Percentiles rank a stretch among this genome's conserved stretches.
These are phyloP conservation scores for Scaptomyza montana DNA, from an alignment of 1,140 invertebrate species.

Conservation along the genomic window DNA sequence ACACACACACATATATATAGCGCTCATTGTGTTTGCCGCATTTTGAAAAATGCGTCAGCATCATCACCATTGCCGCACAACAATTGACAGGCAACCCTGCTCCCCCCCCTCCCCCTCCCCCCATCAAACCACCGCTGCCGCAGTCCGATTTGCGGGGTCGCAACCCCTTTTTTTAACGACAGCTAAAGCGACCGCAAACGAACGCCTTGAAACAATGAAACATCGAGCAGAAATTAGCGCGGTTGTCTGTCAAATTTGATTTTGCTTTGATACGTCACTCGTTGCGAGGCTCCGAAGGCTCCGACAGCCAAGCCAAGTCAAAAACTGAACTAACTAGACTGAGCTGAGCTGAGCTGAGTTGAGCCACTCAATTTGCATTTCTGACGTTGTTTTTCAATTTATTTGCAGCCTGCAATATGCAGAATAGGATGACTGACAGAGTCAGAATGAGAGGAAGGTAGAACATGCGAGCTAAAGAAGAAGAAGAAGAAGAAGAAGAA, in stretches of 20 bases:
- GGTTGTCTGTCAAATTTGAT: conserved; percentile 83
- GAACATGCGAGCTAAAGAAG: too few relatives aligned
- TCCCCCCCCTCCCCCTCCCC: not conserved
- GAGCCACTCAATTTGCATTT: conserved; percentile 65
- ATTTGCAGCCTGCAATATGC: conserved; percentile 21
- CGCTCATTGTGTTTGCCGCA: conserved; percentile 20
- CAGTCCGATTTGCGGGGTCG: not conserved
- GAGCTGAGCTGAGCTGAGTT: not conserved
- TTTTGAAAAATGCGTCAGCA: conserved; percentile 22
- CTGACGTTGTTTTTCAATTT: conserved; percentile 17
- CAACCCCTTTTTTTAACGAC: conserved; percentile 24
- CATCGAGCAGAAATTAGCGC: conserved; percentile 81
- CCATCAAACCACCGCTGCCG: not conserved
- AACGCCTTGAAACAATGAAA: conserved; percentile 81
- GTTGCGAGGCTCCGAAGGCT: conserved; percentile 8
- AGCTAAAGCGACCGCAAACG: conserved; percentile 26
- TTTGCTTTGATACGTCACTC: conserved; percentile 77
- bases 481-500: not conserved
- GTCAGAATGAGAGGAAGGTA: too few relatives aligned
- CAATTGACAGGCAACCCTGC: conserved; percentile 59
- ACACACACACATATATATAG: not conserved
- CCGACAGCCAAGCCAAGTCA: not conserved
- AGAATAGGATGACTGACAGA: not conserved
- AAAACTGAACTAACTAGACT: too few relatives aligned
- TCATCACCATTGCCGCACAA: conserved; percentile 30